A percentile compares a stretch with the other conserved stretches of the same genome.
These are phyloP conservation scores for Nannospalax galili DNA, from an alignment of 2,113 vertebrate genomes.

Conservation along the genomic window DNA sequence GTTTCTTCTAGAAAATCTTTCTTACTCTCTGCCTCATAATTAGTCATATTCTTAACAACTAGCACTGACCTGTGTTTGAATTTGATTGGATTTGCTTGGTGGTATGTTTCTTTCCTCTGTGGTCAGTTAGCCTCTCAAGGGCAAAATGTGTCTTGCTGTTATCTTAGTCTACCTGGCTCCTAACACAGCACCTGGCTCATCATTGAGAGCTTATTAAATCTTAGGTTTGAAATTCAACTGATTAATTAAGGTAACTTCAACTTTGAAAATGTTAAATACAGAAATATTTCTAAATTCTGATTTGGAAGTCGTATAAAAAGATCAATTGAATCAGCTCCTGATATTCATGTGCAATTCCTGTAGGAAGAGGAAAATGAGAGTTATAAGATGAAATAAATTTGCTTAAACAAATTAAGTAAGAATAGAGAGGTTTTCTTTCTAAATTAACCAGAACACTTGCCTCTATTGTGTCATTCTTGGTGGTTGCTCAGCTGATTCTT, in stretches of 20 bases:
- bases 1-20: not conserved
- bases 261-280: not conserved
- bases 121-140: not conserved
- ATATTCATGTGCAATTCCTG: not conserved
- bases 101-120: not conserved
- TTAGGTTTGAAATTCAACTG: not conserved
- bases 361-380: not conserved
- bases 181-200: not conserved
- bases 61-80: not conserved
- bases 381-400: not conserved
- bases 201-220: slow-evolving; percentile 23
- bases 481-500: not conserved
- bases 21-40: not conserved
- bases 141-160: not conserved
- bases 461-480: not conserved
- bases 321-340: not conserved
- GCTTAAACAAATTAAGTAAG: not conserved
- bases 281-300: not conserved
- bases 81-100: not conserved
- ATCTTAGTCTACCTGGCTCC: not conserved
- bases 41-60: not conserved
- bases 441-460: not conserved
- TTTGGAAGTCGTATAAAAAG: slow-evolving; percentile 14
- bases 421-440: not conserved
- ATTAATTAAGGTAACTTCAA: not conserved